Base-by-base conservation (phyloP, 2,888 invertebrate species). In the Baronia brevicornis region DNA sequence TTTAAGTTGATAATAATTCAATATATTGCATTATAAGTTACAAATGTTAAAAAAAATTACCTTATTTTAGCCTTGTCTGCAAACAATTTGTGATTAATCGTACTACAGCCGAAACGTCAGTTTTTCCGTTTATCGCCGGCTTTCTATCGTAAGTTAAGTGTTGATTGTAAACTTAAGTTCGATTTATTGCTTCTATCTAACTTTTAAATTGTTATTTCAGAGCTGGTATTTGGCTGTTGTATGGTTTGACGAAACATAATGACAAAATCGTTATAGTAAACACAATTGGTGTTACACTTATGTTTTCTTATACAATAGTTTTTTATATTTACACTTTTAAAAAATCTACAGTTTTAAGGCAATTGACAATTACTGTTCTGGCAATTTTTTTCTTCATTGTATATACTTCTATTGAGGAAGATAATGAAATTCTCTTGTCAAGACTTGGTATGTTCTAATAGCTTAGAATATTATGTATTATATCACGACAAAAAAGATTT, bases 161-260 rank as follows among this genome's bases (percentile, higher is more conserved):
- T 22, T 17, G n/a, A 7, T 5, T 19, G 2, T 23, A 15, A 9
- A 5, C 28, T 21, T 18, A 33, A 35, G 7, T 3, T 36, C 6
- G 17, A 13, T 28, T 25, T 27, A 7, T 27, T 15, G 7, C 23
- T 30, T 12, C 23, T 26, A 11, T 33, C 18, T 23, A 17, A 36
- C 28, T n/a, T 34, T 36, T 10, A 21, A n/a, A n/a, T 41, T 54
- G 36, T 40, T 36, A 34, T 84, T 86, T 36, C 79, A 93, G 93
- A 42, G 89, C 91, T 54, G 88, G 88, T 46, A 75, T 94, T 34
- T 95, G 95, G 95, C 69, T 94, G 15, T 80, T 91, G 27, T 96
- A 96, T 74, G 95, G 94, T 15, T 74, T 90, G 41, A 68, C 91
- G 33, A 92, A 92, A 51, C 71, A 85, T 43, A 94, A 95, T 59